Percentiles rank a stretch among this genome's conserved stretches.
Conservation (phyloP, 2,113 vertebrate genomes). For the Siniperca chuatsi region DNA sequence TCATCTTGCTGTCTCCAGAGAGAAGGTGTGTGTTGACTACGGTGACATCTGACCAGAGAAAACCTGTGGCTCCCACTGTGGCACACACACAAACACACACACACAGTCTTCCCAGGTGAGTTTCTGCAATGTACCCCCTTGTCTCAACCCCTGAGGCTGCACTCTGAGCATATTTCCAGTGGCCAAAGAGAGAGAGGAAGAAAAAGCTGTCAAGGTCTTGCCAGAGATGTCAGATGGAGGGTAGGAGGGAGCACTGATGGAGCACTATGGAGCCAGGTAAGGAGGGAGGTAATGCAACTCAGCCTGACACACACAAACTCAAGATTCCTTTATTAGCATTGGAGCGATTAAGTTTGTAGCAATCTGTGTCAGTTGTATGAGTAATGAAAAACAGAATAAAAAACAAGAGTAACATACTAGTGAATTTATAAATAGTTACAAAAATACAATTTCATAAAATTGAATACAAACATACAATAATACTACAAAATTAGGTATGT, state of each 20-base stretch:
- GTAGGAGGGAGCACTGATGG: not conserved
- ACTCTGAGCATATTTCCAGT: constrained; percentile 31
- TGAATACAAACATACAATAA: not conserved
- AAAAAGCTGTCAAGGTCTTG: constrained; percentile 25
- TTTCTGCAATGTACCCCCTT: constrained; percentile 20
- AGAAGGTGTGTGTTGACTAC: constrained; percentile 24
- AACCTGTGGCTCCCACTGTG: constrained; percentile 32
- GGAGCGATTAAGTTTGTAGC: not conserved
- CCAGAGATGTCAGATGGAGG: not conserved
- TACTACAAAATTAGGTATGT: not conserved
- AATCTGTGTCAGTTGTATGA: not conserved
- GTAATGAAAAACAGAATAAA: not conserved
- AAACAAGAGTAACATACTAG: not conserved
- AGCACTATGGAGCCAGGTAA: not conserved
- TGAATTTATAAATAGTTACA: not conserved
- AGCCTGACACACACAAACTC: not conserved
- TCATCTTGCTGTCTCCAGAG: constrained; percentile 28
- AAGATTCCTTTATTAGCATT: not conserved
- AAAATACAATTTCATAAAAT: not conserved
- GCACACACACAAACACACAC: constrained; percentile 14
- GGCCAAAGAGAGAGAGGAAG: not conserved
- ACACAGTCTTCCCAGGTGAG: constrained; percentile 31
- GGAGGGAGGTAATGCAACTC: not conserved
- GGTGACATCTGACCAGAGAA: constrained; percentile 38
- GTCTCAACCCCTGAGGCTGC: constrained; percentile 27